Base-by-base conservation (phyloP, 2,797 vertebrate species). In the Cirrhinus molitorella region DNA sequence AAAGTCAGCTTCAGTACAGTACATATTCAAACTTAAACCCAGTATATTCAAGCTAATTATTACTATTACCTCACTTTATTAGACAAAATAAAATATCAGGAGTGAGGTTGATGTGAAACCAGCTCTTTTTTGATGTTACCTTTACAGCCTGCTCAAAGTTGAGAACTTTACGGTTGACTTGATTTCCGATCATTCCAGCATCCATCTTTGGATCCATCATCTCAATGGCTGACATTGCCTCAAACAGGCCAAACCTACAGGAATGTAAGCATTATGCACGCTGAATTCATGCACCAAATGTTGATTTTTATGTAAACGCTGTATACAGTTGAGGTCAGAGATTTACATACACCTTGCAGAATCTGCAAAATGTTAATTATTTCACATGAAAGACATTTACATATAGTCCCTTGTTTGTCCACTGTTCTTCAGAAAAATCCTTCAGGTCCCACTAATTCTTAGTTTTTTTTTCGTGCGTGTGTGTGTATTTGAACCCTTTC, bases 171-270 rank as follows among this genome's bases (percentile, higher is more conserved):
- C 98, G 95, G 90, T 99, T 99, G 91, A 99, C 98, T 90, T 99
- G 98, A 90, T 99, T 99, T 89, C 98, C 98, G 86, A 99, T 99
- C 98, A 99, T 99, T 80, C 98, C 98, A 55, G 98, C 98, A 86
- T 99, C 98, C 98, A 99, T 99, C 90, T 99, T 99, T 16, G 98
- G 98, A 93, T 99, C 98, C 98, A 99, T 99, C 98, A 99, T 99
- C 94, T 99, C 98, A 91, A 99, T 99, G 83, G 98, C 98, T 84
- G 98, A 99, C 98, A 99, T 99, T 70, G 98, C 98, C 94, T 99
- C 98, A 93, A 99, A 99, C 83, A 99, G 95, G 79, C 98, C 98
- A 94, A 99, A 99, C 83, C 98, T 99, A 65, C 10, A 70, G 61
- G 5, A n/a, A 68, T 21, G 66, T 2, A 3, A 43, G 13, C 12